These are phyloP conservation scores for Oscheius sp. DNA, from an alignment of 2,888 invertebrate species.

Conservation along the genomic window DNA sequence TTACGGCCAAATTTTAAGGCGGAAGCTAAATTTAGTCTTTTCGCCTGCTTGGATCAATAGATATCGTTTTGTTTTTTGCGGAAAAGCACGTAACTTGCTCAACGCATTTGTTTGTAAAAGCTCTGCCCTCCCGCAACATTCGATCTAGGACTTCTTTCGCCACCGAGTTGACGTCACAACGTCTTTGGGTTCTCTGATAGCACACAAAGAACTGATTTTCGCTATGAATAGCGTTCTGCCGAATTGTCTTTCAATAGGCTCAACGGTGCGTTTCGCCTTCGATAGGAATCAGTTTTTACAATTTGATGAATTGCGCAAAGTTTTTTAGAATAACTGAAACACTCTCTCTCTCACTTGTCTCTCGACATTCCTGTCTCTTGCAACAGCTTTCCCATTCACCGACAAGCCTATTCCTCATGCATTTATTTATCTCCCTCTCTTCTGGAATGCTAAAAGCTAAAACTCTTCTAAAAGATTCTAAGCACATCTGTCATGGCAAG, in stretches of 20 bases:
- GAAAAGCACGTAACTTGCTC: slow-evolving; percentile 12
- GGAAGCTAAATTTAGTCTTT: no score
- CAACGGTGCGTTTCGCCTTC: not conserved
- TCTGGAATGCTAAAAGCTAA: not conserved
- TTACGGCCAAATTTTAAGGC: not conserved
- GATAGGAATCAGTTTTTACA: slow-evolving; percentile 6
- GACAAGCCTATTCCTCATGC: not conserved
- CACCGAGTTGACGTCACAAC: slow-evolving; percentile 26
- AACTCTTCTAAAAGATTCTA: not conserved
- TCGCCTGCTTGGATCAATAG: not conserved
- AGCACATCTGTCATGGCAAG: not conserved
- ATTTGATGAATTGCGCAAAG: not conserved
- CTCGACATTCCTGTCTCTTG: not conserved
- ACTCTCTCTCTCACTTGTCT: not conserved
- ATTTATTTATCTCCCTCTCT: not conserved
- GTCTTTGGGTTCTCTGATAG: slow-evolving; percentile 22
- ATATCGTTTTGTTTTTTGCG: not conserved
- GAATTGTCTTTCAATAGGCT: not conserved
- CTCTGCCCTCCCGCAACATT: slow-evolving; percentile 28
- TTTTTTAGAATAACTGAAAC: not conserved
- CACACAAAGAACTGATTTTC: not conserved
- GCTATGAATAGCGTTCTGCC: not conserved
- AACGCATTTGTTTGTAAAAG: slow-evolving; percentile 24
- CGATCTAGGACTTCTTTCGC: slow-evolving; percentile 22
- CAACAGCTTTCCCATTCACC: not conserved